These are phyloP conservation scores for Gandaritis pyraliata DNA, from an alignment of 2,888 invertebrate genomes.

Conservation along the genomic window DNA sequence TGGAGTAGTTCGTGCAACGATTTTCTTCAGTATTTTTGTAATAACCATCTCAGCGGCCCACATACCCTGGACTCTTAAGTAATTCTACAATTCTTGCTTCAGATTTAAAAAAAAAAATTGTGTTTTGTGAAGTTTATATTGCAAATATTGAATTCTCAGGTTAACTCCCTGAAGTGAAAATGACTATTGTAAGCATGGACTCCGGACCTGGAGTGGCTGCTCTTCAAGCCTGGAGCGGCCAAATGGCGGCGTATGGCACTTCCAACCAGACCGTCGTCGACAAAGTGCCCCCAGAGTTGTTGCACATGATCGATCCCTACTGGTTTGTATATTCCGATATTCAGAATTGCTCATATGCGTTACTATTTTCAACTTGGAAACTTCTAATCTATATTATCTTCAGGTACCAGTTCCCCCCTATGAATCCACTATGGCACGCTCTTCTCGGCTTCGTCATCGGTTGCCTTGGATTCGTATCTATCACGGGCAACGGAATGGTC, in stretches of 20 bases:
- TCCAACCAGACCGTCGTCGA: conserved; percentile 93
- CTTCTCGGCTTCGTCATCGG: conserved; percentile 92
- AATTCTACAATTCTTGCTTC: conserved; percentile 39
- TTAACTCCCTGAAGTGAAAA: conserved; percentile 53
- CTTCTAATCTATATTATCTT: conserved; percentile 6
- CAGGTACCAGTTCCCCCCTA: conserved; percentile 94
- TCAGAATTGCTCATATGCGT: neutral
- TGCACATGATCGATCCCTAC: conserved; percentile 90
- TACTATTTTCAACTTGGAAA: neutral
- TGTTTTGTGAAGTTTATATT: conserved; percentile 9
- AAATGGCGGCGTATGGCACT: conserved; percentile 77
- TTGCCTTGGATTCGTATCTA: conserved; percentile 88
- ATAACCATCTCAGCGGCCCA: conserved; percentile 73
- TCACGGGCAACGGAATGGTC: conserved; percentile 89
- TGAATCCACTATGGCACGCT: conserved; percentile 95
- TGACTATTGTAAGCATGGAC: conserved; percentile 74
- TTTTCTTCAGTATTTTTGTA: conserved; percentile 84
- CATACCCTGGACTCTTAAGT: conserved; percentile 58
- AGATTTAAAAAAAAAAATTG: conserved; percentile 1
- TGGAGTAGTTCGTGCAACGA: conserved; percentile 83
- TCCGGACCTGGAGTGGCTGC: conserved; percentile 77
- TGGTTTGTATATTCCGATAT: conserved; percentile 82
- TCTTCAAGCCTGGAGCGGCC: conserved; percentile 78
- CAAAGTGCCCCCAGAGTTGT: conserved; percentile 90
- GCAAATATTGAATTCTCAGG: conserved; percentile 43